Percentiles rank a stretch among this genome's conserved stretches.
phyloP scores from a whole-genome alignment of 2,113 vertebrate species.

The Trochalopteron elliotii region DNA sequence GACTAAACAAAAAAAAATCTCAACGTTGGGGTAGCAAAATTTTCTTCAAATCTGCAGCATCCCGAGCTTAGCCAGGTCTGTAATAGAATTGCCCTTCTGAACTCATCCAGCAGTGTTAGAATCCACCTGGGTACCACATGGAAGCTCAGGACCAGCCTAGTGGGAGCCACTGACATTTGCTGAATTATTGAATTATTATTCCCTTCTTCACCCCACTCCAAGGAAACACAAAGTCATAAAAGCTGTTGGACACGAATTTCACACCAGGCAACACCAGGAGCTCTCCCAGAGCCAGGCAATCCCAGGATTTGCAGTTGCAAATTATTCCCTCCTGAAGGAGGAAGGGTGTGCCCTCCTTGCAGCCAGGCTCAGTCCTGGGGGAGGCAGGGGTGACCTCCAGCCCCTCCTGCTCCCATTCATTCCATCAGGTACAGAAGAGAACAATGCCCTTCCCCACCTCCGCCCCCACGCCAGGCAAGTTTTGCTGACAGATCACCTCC shows the following conservation, averaged over 20 bases:
- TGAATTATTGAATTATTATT: background rate
- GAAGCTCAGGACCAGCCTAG: background rate
- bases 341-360: background rate
- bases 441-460: background rate
- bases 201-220: background rate
- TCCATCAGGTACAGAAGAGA: background rate
- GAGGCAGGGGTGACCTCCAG: background rate
- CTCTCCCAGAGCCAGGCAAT: background rate
- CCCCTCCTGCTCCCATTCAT: background rate
- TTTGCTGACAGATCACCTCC: background rate
- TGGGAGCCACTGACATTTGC: background rate
- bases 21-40: background rate
- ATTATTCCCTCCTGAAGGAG: background rate
- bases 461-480: background rate
- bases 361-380: background rate
- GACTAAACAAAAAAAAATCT: background rate
- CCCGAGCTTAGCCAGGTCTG: background rate
- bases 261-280: background rate
- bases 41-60: background rate
- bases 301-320: background rate
- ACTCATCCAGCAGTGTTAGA: background rate
- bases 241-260: background rate
- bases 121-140: background rate
- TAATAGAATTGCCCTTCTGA: background rate
- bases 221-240: background rate